phyloP scores from a whole-genome alignment of 2,113 vertebrate species.

The Rhinogobius similis region DNA sequence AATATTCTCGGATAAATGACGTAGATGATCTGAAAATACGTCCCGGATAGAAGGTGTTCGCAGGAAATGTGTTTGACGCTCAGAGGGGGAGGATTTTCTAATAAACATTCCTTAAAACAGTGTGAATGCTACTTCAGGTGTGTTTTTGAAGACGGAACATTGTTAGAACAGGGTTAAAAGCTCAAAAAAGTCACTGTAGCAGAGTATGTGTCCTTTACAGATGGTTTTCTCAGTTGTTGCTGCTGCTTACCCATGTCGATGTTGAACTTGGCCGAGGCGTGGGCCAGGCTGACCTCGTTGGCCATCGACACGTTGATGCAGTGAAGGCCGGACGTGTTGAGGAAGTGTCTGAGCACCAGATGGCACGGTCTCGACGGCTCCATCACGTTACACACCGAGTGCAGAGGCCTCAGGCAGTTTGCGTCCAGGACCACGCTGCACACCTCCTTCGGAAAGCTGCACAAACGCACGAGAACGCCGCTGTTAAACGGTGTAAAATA shows the following conservation, averaged over 20 bases:
- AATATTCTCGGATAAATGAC: too few species aligned
- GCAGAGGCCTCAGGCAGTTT: constrained; percentile 80
- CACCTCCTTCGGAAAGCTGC: constrained; percentile 85
- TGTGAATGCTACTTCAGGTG: too few species aligned
- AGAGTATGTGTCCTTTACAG: too few species aligned
- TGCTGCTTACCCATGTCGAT: constrained; percentile 71
- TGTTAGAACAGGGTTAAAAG: too few species aligned
- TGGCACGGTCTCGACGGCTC: constrained; percentile 81
- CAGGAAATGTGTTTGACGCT: too few species aligned
- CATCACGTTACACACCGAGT: constrained; percentile 79
- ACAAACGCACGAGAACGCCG: background rate
- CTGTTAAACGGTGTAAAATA: background rate
- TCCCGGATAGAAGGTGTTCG: too few species aligned
- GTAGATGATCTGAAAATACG: too few species aligned
- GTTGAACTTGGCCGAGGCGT: constrained; percentile 83
- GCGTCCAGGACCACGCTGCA: constrained; percentile 87
- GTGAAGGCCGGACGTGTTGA: constrained; percentile 85
- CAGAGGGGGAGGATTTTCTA: too few species aligned
- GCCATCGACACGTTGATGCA: constrained; percentile 92
- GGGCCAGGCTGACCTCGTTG: constrained; percentile 85
- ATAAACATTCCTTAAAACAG: too few species aligned
- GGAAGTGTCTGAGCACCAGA: constrained; percentile 84
- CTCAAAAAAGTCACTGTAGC: too few species aligned
- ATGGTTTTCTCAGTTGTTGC: too few species aligned
- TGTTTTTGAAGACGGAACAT: too few species aligned